These are phyloP conservation scores for Labroides dimidiatus DNA, from an alignment of 2,797 vertebrate genomes.

Conservation along the genomic window DNA sequence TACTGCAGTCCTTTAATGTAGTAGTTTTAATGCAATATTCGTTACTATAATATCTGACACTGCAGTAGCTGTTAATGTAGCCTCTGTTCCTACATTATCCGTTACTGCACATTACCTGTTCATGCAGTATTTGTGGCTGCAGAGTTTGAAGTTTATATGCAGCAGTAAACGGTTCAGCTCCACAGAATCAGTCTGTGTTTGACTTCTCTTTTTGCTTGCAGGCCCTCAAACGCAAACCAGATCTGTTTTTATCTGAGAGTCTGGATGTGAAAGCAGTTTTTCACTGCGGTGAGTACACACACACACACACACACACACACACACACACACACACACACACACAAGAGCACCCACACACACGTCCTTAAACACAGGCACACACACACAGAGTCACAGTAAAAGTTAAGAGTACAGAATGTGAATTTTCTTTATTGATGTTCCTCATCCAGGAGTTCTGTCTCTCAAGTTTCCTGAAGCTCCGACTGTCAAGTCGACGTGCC, in stretches of 20 bases:
- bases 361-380: constrained; percentile 15
- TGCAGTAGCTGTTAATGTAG: background rate
- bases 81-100: background rate
- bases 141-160: background rate
- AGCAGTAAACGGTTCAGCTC: constrained; percentile 42
- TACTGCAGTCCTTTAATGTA: constrained; percentile 61
- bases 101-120: too few species aligned
- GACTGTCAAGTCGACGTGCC: constrained; percentile 97
- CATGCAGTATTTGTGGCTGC: background rate
- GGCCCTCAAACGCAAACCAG: constrained; percentile 99
- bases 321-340: constrained; percentile 8
- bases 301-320: constrained; percentile 20
- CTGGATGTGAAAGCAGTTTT: constrained; percentile 98
- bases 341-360: too few species aligned
- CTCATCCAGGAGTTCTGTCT: constrained; percentile 90
- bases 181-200: constrained; percentile 70
- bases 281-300: constrained; percentile 94
- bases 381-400: constrained; percentile 20
- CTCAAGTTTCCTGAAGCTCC: constrained; percentile 98
- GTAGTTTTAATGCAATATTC: constrained; percentile 51
- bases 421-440: constrained; percentile 29
- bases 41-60: constrained; percentile 52
- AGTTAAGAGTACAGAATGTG: constrained; percentile 44
- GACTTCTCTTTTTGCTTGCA: constrained; percentile 88
- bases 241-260: constrained; percentile 96